Conservation (phyloP, 2,888 invertebrate species). For the Ochropacha duplaris region DNA sequence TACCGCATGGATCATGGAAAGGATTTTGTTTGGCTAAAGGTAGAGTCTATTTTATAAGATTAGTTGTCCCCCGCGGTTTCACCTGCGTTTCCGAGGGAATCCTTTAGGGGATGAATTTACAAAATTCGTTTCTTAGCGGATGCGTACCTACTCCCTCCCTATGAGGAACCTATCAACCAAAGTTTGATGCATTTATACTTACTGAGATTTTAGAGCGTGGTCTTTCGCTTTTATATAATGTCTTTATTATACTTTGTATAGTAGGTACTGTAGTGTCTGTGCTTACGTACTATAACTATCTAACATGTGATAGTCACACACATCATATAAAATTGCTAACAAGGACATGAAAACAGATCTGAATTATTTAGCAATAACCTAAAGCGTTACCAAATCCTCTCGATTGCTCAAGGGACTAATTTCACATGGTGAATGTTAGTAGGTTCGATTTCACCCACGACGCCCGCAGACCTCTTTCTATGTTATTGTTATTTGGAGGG, state of each 20-base stretch:
- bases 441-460: not conserved
- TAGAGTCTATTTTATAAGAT: not conserved
- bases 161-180: no score
- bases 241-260: no score
- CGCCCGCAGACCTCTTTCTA: not conserved
- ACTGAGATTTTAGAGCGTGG: no score
- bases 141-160: no score
- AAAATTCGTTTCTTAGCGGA: no score
- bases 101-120: no score
- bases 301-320: not conserved
- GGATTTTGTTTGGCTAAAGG: not conserved
- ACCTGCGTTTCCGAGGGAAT: no score
- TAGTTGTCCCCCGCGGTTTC: not conserved
- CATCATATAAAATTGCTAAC: not conserved
- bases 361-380: not conserved
- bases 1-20: not conserved
- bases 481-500: not conserved
- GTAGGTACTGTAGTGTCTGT: no score
- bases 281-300: no score
- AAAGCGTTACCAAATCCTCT: not conserved
- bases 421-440: not conserved
- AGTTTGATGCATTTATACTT: no score
- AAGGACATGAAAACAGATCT: not conserved
- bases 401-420: not conserved
- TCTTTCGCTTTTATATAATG: no score